Conservation (phyloP, 2,113 vertebrate species). For the Carlito syrichta region DNA sequence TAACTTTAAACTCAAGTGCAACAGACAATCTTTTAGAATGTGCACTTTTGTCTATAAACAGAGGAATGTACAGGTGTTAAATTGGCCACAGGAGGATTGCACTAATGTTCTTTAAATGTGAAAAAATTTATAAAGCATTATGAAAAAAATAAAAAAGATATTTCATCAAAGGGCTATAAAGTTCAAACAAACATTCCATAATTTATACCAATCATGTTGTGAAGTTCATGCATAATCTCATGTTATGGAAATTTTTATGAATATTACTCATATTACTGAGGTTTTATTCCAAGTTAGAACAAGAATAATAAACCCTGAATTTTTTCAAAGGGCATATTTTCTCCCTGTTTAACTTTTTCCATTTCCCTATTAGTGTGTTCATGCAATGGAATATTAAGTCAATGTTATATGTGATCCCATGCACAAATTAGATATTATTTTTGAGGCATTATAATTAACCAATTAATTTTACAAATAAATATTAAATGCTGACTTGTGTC, state of each 20-base stretch:
- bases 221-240: neutral
- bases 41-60: slow-evolving; percentile 3
- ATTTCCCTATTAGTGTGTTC: neutral
- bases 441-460: neutral
- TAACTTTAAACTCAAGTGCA: slow-evolving; percentile 50
- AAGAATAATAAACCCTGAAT: neutral
- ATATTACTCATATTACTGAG: neutral
- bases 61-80: slow-evolving; percentile 46
- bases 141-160: neutral
- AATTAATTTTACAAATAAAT: neutral
- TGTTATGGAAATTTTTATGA: neutral
- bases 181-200: neutral
- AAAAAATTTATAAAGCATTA: neutral
- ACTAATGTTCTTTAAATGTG: neutral
- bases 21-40: neutral
- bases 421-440: neutral
- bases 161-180: neutral
- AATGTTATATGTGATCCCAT: neutral
- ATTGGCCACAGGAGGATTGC: neutral
- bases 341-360: neutral
- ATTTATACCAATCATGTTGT: neutral
- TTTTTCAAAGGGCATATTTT: neutral
- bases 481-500: neutral
- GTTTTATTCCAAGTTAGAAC: neutral
- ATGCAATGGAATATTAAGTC: neutral